phyloP scores from a whole-genome alignment of 2,113 vertebrate species.

The Myrmecobius fasciatus region DNA sequence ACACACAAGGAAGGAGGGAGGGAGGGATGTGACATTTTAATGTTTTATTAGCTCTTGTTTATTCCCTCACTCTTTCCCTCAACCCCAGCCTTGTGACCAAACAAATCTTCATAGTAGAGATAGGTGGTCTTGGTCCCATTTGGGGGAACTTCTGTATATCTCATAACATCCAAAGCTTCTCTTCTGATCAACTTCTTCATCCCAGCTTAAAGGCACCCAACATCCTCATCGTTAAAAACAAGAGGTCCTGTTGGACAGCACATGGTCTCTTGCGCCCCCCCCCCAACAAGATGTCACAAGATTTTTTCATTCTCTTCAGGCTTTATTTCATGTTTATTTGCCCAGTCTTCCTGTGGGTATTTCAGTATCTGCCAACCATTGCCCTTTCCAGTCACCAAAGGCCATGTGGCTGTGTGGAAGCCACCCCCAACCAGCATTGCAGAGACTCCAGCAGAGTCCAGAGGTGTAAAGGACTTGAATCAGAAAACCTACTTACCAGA shows the following conservation, averaged over 20 bases:
- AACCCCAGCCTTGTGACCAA: background rate
- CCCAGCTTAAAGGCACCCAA: background rate
- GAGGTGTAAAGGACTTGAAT: background rate
- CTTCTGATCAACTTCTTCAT: background rate
- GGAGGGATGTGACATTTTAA: background rate
- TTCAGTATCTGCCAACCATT: background rate
- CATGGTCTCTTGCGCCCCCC: no score
- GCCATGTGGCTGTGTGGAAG: background rate
- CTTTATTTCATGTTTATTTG: background rate
- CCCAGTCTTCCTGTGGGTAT: background rate
- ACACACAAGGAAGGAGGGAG: background rate
- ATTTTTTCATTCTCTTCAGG: background rate
- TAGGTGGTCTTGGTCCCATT: no score
- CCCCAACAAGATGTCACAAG: no score
- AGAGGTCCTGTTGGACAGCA: no score
- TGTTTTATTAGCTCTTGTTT: background rate
- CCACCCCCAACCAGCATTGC: background rate
- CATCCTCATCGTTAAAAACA: background rate
- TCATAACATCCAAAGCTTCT: background rate
- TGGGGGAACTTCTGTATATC: no score
- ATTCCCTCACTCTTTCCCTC: background rate
- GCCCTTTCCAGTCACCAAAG: background rate
- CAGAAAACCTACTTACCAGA: no score
- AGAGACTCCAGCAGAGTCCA: background rate
- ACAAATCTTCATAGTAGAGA: background rate